phyloP scores from a whole-genome alignment of 2,113 vertebrate genomes.

The Psilopogon haemacephalus region DNA sequence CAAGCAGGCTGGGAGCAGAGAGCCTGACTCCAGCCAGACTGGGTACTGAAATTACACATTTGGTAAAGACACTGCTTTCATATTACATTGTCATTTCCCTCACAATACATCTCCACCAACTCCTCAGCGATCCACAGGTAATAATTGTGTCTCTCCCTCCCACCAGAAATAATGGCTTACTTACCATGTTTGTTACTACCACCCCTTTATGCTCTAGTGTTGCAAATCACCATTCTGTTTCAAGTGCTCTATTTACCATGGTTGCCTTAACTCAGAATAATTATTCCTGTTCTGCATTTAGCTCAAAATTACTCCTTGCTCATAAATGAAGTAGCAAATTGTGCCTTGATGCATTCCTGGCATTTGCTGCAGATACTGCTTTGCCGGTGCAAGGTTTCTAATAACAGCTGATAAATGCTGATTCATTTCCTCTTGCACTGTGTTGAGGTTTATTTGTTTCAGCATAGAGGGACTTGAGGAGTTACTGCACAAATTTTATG shows the following conservation, averaged over 20 bases:
- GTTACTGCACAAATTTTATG: not conserved
- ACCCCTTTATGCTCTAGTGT: not conserved
- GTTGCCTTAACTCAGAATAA: not conserved
- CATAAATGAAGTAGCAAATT: not conserved
- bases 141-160: not conserved
- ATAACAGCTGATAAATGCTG: not conserved
- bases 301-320: not conserved
- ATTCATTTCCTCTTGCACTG: not conserved
- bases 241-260: not conserved
- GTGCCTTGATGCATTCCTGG: not conserved
- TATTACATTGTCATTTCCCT: not conserved
- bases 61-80: not conserved
- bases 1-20: rapidly evolving
- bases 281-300: not conserved
- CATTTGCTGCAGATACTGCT: not conserved
- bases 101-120: not conserved
- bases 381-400: not conserved
- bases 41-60: not conserved
- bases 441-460: not conserved
- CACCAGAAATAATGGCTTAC: not conserved
- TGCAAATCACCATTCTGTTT: not conserved
- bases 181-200: not conserved
- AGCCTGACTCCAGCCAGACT: not conserved
- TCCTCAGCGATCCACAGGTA: not conserved
- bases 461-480: not conserved